Percentiles rank a stretch among this genome's conserved stretches.
Conservation (phyloP, 2,113 vertebrate species). For the Phrynosoma platyrhinos region DNA sequence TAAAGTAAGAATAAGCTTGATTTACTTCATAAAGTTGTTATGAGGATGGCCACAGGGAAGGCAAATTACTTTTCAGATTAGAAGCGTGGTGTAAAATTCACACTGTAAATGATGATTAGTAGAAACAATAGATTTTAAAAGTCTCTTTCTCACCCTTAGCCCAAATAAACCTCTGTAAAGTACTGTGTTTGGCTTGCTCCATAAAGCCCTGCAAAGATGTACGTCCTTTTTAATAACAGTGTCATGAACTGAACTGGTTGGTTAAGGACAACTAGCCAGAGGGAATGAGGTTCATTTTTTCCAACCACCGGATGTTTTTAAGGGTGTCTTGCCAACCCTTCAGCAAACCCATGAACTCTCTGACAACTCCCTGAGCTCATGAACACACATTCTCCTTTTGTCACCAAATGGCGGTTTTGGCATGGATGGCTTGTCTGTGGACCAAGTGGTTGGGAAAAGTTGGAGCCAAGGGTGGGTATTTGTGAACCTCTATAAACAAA, state of each 20-base stretch:
- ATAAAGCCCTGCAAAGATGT: not conserved
- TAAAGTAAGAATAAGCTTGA: not conserved
- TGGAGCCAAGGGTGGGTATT: not conserved
- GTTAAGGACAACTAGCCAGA: not conserved
- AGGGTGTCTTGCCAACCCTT: conserved; percentile 17
- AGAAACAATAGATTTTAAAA: not conserved
- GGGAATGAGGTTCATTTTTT: conserved; percentile 31
- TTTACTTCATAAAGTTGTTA: not conserved
- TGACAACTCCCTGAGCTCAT: not conserved
- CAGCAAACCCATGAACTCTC: accelerated
- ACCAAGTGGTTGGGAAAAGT: not conserved
- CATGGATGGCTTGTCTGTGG: not conserved
- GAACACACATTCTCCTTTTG: not conserved
- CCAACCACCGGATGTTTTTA: not conserved
- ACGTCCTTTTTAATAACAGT: not conserved
- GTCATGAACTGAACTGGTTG: not conserved
- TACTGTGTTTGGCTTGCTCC: conserved; percentile 30
- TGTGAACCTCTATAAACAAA: not conserved
- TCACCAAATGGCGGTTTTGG: not conserved
- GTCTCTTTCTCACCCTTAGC: not conserved
- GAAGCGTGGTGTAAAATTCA: not conserved
- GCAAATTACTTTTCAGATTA: not conserved
- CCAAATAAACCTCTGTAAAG: not conserved
- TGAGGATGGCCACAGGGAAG: not conserved
- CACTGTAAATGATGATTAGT: not conserved